Conservation (phyloP, 2,888 invertebrate genomes). For the Pterostichus niger region DNA sequence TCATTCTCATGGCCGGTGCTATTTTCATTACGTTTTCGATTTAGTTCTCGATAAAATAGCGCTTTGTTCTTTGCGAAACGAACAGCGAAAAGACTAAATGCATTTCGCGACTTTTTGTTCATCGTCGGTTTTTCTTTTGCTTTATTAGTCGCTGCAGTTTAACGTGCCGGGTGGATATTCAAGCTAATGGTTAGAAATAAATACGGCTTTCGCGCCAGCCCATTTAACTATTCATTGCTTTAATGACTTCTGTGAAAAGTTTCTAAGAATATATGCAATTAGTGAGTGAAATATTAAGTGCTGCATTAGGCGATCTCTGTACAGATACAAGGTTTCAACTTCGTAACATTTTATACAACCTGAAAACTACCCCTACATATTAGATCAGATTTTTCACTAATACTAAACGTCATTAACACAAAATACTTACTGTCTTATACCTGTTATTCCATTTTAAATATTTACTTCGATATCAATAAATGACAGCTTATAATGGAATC, state of each 20-base stretch:
- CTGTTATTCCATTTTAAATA: too few species aligned
- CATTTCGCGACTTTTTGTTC: slow-evolving; percentile 47
- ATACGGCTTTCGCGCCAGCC: slow-evolving; percentile 51
- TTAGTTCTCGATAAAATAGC: slow-evolving; percentile 48
- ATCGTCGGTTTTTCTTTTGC: slow-evolving; percentile 34
- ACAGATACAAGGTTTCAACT: not conserved
- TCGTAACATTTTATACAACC: too few species aligned
- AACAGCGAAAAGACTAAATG: slow-evolving; percentile 38
- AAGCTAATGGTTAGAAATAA: slow-evolving; percentile 64
- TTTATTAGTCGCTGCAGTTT: slow-evolving; percentile 56
- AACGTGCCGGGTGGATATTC: slow-evolving; percentile 29
- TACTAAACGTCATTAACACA: too few species aligned
- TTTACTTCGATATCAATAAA: too few species aligned
- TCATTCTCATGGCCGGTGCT: slow-evolving; percentile 41
- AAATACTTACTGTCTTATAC: too few species aligned
- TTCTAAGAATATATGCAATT: slow-evolving; percentile 65
- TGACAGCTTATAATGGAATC: too few species aligned
- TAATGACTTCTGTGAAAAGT: slow-evolving; percentile 65
- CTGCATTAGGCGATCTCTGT: slow-evolving; percentile 14
- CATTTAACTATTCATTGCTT: slow-evolving; percentile 64
- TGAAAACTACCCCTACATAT: too few species aligned
- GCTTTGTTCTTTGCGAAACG: slow-evolving; percentile 40
- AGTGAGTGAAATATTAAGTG: slow-evolving; percentile 60
- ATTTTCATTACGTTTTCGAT: slow-evolving; percentile 58
- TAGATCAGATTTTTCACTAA: too few species aligned